A percentile compares a stretch with the other conserved stretches of the same genome.
These are phyloP conservation scores for Chaetogeoica ovagalla DNA, from an alignment of 2,888 invertebrate genomes.

Conservation along the genomic window DNA sequence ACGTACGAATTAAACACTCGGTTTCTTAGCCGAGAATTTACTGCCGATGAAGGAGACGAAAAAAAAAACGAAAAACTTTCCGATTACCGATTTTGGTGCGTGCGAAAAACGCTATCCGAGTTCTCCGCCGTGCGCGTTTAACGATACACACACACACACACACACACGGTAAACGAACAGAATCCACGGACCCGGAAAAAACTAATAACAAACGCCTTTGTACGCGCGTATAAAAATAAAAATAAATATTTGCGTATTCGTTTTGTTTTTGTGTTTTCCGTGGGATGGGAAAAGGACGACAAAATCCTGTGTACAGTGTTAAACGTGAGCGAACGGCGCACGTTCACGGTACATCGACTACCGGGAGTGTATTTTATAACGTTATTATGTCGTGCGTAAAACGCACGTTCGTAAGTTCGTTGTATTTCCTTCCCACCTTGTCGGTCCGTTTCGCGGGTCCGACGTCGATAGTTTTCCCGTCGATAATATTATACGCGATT, in stretches of 20 bases:
- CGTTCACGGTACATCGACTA: constrained; percentile 33
- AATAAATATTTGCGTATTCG: too few species aligned
- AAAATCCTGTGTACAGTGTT: too few species aligned
- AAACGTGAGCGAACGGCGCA: too few species aligned
- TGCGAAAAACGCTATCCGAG: constrained; percentile 31
- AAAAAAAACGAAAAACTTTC: constrained; percentile 5
- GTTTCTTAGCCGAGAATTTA: constrained; percentile 10
- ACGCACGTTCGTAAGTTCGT: too few species aligned
- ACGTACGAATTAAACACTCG: too few species aligned
- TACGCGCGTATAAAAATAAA: too few species aligned
- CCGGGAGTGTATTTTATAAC: not conserved
- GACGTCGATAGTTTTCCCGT: constrained; percentile 17
- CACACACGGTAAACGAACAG: not conserved
- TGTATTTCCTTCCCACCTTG: not conserved
- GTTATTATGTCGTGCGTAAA: too few species aligned
- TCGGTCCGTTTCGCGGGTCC: constrained; percentile 30
- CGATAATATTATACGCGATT: not conserved
- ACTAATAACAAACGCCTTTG: too few species aligned
- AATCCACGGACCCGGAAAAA: too few species aligned
- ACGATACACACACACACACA: not conserved
- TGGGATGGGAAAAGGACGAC: too few species aligned
- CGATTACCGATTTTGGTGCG: not conserved
- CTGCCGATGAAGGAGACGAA: constrained; percentile 32
- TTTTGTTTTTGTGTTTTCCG: too few species aligned
- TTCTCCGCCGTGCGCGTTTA: not conserved